Conservation (phyloP, 2,113 vertebrate genomes). For the Macquaria australasica region DNA sequence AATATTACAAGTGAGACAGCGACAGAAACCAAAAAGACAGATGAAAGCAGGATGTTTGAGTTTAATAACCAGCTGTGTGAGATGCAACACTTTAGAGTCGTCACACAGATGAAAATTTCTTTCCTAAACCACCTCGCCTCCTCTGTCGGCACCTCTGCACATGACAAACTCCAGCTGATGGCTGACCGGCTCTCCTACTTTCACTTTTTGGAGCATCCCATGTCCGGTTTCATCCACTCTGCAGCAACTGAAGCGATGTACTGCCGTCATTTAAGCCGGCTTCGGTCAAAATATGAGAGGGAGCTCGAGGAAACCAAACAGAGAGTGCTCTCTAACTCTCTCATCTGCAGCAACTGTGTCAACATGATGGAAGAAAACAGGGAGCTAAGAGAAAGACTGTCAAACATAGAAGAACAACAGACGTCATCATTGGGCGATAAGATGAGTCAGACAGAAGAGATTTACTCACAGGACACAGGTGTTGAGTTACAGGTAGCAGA, state of each 20-base stretch:
- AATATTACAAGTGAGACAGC: conserved; percentile 30
- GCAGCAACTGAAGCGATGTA: conserved; percentile 65
- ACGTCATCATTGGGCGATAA: fast-evolving
- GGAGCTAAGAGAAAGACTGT: conserved; percentile 18
- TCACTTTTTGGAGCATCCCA: neutral
- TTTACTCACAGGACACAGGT: neutral
- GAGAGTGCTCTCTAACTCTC: neutral
- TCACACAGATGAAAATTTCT: conserved; percentile 54
- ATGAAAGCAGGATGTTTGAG: neutral
- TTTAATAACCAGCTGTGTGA: conserved; percentile 5
- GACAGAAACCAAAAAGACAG: neutral
- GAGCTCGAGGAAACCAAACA: conserved; percentile 11
- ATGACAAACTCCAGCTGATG: conserved; percentile 41
- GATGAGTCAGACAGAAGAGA: conserved; percentile 40
- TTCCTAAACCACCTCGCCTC: conserved; percentile 52
- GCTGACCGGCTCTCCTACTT: conserved; percentile 25
- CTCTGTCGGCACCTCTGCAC: conserved; percentile 19
- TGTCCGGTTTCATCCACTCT: conserved; percentile 29
- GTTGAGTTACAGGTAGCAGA: neutral
- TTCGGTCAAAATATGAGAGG: conserved; percentile 7
- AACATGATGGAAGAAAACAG: conserved; percentile 17
- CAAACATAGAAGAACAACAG: neutral
- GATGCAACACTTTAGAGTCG: conserved; percentile 33
- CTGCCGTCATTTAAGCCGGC: conserved; percentile 40
- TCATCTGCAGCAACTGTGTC: conserved; percentile 48